Percentiles rank a stretch among this genome's conserved stretches.
These are phyloP conservation scores for Drosophila putrida DNA, from an alignment of 2,888 invertebrate genomes.

Conservation along the genomic window DNA sequence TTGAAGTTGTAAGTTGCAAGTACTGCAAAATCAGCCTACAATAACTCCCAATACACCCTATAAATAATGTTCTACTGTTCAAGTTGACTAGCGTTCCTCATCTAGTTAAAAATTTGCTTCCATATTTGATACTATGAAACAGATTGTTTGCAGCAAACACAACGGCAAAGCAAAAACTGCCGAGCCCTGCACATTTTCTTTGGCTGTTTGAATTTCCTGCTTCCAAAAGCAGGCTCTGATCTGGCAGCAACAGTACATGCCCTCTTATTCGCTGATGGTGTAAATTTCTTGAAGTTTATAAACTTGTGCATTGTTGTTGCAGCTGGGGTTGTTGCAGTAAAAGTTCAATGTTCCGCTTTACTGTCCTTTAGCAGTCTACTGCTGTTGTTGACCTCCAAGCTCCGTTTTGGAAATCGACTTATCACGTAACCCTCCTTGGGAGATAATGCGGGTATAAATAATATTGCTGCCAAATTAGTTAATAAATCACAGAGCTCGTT, in stretches of 20 bases:
- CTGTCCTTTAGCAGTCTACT: constrained; percentile 30
- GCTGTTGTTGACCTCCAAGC: constrained; percentile 37
- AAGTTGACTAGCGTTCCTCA: constrained; percentile 63
- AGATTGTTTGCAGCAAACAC: constrained; percentile 76
- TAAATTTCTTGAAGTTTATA: constrained; percentile 79
- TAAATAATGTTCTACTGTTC: constrained; percentile 59
- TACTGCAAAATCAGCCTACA: constrained; percentile 36
- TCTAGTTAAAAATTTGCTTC: constrained; percentile 72
- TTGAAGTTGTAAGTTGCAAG: constrained; percentile 54
- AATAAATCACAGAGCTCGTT: constrained; percentile 63
- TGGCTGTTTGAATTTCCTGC: constrained; percentile 66
- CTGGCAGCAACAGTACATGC: constrained; percentile 33
- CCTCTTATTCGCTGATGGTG: constrained; percentile 79
- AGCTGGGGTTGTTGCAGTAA: constrained; percentile 40
- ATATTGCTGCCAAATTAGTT: constrained; percentile 69
- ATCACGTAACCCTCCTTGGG: constrained; percentile 14
- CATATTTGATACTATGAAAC: constrained; percentile 69
- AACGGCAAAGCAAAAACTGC: constrained; percentile 60
- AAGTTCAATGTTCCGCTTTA: constrained; percentile 62
- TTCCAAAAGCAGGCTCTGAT: constrained; percentile 32
- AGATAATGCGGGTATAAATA: constrained; percentile 57
- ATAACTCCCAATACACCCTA: constrained; percentile 24
- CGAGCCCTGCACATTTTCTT: constrained; percentile 71
- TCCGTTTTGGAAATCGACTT: constrained; percentile 22
- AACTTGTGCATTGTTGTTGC: constrained; percentile 72